Conservation (phyloP, 2,888 invertebrate genomes). For the Pristionchus maxplancki region DNA sequence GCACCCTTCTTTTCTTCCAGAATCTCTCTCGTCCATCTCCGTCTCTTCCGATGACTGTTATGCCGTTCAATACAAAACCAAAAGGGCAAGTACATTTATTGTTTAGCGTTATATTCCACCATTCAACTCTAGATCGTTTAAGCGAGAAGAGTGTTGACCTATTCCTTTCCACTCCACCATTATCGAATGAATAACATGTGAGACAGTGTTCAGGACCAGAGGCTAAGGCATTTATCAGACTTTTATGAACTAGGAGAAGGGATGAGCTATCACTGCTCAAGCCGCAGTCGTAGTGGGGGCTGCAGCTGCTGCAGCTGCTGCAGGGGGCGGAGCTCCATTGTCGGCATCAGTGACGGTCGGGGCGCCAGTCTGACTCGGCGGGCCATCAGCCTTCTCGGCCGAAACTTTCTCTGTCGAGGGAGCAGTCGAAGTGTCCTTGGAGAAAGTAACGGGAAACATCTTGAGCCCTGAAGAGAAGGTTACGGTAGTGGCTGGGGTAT, state of each 20-base stretch:
- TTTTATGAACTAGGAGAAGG: neutral
- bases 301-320: neutral
- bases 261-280: neutral
- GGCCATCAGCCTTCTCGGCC: neutral
- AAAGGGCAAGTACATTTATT: neutral
- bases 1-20: neutral
- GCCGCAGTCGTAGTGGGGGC: neutral
- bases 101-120: neutral
- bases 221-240: neutral
- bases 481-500: too few species aligned
- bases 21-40: slow-evolving; percentile 38
- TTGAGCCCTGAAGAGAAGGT: too few species aligned
- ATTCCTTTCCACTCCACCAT: neutral
- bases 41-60: slow-evolving; percentile 26
- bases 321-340: neutral
- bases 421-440: too few species aligned
- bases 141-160: too few species aligned
- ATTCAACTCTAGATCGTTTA: neutral
- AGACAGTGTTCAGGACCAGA: neutral
- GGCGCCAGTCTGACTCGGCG: neutral
- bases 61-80: slow-evolving; percentile 4
- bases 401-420: neutral
- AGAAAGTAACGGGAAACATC: too few species aligned
- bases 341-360: neutral
- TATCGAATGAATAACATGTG: too few species aligned